Conservation (phyloP, 2,113 vertebrate genomes). For the Microcebus murinus region DNA sequence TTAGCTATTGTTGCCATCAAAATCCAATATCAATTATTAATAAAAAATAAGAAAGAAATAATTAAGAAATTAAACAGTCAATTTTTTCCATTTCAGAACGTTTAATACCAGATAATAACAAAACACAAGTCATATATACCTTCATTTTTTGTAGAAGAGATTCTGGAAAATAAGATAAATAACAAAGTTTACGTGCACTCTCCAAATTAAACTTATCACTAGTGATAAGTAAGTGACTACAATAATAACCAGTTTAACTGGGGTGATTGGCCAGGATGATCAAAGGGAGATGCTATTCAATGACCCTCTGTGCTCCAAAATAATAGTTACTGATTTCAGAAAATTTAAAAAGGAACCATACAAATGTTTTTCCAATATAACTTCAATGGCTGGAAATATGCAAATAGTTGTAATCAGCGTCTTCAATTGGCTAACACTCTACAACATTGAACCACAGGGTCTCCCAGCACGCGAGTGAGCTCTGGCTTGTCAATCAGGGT, state of each 20-base stretch:
- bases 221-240: background rate
- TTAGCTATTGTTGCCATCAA: background rate
- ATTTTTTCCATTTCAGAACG: background rate
- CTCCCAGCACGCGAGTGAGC: background rate
- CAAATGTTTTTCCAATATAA: background rate
- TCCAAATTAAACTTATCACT: background rate
- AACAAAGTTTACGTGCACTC: background rate
- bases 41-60: background rate
- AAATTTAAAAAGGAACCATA: background rate
- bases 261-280: background rate
- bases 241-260: background rate
- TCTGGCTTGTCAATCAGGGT: background rate
- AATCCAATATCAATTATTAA: background rate
- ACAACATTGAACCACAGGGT: background rate
- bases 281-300: background rate
- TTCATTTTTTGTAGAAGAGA: conserved; percentile 32
- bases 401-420: background rate
- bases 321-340: background rate
- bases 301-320: background rate
- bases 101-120: background rate
- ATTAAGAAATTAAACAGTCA: background rate
- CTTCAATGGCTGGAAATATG: background rate
- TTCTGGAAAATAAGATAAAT: background rate
- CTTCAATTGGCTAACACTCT: background rate
- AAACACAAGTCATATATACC: background rate